These are phyloP conservation scores for Cremastinae sp. DNA, from an alignment of 2,888 invertebrate genomes.

Conservation along the genomic window DNA sequence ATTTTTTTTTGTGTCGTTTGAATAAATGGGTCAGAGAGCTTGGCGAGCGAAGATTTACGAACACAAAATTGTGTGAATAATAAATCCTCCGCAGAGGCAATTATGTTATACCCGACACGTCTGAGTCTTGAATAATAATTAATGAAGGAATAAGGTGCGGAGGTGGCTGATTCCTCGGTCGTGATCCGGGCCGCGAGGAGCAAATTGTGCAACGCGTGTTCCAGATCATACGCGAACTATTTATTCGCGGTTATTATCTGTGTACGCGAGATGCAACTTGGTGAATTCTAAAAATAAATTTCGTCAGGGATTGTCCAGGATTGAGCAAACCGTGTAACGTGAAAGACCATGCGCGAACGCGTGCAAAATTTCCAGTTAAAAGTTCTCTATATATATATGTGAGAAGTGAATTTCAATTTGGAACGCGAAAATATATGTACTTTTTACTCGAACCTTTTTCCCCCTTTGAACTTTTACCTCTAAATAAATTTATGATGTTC, in stretches of 20 bases:
- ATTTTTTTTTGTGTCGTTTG: background rate
- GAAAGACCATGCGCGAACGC: too few relatives aligned
- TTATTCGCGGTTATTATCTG: conserved; percentile 42
- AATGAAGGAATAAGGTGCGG: conserved; percentile 56
- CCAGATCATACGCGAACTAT: conserved; percentile 39
- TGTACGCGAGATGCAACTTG: conserved; percentile 11
- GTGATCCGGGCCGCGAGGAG: conserved; percentile 17
- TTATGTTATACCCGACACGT: conserved; percentile 34
- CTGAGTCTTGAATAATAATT: conserved; percentile 52
- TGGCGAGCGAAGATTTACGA: conserved; percentile 15
- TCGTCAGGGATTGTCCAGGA: too few relatives aligned
- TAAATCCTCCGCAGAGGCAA: conserved; percentile 22
- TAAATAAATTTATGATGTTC: too few relatives aligned
- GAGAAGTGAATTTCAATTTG: too few relatives aligned
- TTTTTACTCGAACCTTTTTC: too few relatives aligned
- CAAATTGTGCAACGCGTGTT: conserved; percentile 20
- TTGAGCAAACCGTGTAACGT: too few relatives aligned
- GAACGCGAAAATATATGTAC: too few relatives aligned
- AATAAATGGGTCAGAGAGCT: conserved; percentile 28
- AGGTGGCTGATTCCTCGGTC: conserved; percentile 29
- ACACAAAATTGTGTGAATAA: conserved; percentile 14
- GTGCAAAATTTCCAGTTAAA: too few relatives aligned
- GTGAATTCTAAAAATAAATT: conserved; percentile 34
- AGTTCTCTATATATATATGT: too few relatives aligned
- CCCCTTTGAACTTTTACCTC: too few relatives aligned